Evolutionary conservation across 1,140 invertebrate species (phyloP).

Genomic region (Drosophila sproati): DNA sequence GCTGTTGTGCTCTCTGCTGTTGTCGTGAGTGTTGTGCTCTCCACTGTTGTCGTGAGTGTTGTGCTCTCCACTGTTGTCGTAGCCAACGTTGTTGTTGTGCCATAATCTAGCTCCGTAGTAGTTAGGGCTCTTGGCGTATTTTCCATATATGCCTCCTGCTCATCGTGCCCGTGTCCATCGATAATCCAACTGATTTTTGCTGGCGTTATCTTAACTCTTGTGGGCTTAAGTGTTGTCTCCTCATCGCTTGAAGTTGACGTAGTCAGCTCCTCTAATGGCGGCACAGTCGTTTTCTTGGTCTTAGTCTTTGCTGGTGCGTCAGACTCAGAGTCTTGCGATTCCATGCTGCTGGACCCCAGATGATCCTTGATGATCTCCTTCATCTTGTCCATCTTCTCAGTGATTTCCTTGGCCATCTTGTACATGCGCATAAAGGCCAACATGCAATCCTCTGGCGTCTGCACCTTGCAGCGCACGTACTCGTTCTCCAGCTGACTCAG

Average conservation of each 20-base stretch:
- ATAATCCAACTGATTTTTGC: slow-evolving; percentile 74
- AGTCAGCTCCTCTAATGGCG: slow-evolving; percentile 1
- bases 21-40: background rate
- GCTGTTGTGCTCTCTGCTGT: background rate
- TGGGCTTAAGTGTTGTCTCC: slow-evolving; percentile 46
- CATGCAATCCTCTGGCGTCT: slow-evolving; percentile 72
- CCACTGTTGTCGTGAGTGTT: background rate
- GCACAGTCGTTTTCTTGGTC: slow-evolving; percentile 7
- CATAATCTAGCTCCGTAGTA: slow-evolving; percentile 9
- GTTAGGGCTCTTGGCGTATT: slow-evolving; percentile 38
- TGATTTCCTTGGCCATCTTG: slow-evolving; percentile 72
- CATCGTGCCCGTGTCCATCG: slow-evolving; percentile 68
- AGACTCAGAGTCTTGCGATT: slow-evolving; percentile 14
- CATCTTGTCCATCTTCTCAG: slow-evolving; percentile 80
- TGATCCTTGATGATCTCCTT: slow-evolving; percentile 67
- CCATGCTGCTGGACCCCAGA: slow-evolving; percentile 45
- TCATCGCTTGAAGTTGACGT: slow-evolving; percentile 21
- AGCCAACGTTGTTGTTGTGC: background rate
- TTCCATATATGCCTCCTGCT: slow-evolving; percentile 50
- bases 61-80: slow-evolving; percentile 13
- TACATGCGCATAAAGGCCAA: slow-evolving; percentile 75
- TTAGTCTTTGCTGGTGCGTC: slow-evolving; percentile 8
- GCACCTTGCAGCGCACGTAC: slow-evolving; percentile 72
- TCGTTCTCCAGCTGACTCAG: slow-evolving; percentile 61
- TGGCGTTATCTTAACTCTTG: slow-evolving; percentile 64